Conservation (phyloP, 2,113 vertebrate genomes). For the Catharus fuscescens region DNA sequence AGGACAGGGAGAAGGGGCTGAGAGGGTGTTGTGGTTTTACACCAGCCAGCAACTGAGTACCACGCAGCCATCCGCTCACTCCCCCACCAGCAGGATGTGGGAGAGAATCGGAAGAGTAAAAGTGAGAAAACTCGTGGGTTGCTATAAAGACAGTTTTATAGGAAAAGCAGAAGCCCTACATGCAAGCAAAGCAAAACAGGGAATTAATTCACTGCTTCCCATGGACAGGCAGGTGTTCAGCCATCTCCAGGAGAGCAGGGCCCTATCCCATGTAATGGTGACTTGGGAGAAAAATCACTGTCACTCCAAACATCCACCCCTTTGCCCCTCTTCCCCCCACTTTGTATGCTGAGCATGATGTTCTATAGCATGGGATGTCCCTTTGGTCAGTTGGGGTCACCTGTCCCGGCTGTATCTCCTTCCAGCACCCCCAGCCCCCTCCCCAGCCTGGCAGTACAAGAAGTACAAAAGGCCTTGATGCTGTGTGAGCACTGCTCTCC, state of each 20-base stretch:
- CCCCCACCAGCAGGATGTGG: background rate
- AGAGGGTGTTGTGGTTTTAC: background rate
- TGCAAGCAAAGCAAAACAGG: constrained; percentile 4
- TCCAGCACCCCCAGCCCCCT: background rate
- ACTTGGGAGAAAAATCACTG: background rate
- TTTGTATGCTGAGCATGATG: background rate
- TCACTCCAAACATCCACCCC: accelerated
- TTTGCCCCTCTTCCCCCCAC: background rate
- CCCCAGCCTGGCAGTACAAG: accelerated
- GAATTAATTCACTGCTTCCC: background rate
- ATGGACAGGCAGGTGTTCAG: background rate
- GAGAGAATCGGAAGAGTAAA: background rate
- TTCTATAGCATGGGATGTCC: too few species aligned
- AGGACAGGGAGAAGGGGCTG: background rate
- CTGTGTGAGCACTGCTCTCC: background rate
- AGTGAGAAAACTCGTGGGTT: constrained; percentile 11
- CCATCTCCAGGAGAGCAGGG: background rate
- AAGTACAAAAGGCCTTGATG: background rate
- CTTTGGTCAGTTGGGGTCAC: background rate
- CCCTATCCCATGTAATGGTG: background rate
- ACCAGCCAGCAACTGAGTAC: background rate
- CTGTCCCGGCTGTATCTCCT: background rate
- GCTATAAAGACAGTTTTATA: background rate
- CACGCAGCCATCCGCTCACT: background rate
- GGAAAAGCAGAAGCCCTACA: background rate